Evolutionary conservation across 2,797 vertebrate genomes (phyloP), one percentile per base, ranked within the genome.

Genomic region (Acridotheres tristis): DNA sequence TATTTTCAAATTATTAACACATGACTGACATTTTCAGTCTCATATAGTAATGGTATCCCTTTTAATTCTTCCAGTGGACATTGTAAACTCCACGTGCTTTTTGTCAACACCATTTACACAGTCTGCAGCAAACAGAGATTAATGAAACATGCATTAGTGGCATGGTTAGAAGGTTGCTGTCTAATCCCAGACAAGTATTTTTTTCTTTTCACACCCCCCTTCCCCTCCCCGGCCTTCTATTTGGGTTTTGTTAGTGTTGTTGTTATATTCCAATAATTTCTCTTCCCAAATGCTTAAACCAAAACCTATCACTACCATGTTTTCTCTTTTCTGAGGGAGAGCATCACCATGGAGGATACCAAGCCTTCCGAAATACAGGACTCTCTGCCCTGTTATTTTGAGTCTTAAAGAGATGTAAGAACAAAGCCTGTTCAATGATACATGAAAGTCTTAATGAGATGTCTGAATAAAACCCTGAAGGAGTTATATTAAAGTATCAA

Each of bases 361-460:
- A 74, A 71, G 30, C 15, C 30, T 75, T 79, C 71, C 87, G n/a
- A 80, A 85, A 43, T 61, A 88, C 4, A 20, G 73, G 29, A 51
- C 25, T 85, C 14, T 67, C 72, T 93, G 42, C 45, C 38, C 61
- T 88, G 6, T 83, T 90, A 84, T 50, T 90, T 66, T 3, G 5
- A 77, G 34, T 59, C 42, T 71, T 74, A n/a, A 66, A 42, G 25
- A 85, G 26, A 59, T 55, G 47, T 10, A n/a, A 88, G 65, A 84
- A 89, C 38, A 85, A 89, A 94, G 47, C 47, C 68, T 80, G 13
- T 74, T 93, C 85, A 85, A 27, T 77, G 72, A 92, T 81, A 74
- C 15, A 77, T 85, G 68, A 83, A 88, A 83, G 66, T 84, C 85
- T 91, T 95, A 95, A 90, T 91, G 73, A 91, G 81, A 86, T 78